Conservation (phyloP, 2,113 vertebrate species). For the Larimichthys crocea region DNA sequence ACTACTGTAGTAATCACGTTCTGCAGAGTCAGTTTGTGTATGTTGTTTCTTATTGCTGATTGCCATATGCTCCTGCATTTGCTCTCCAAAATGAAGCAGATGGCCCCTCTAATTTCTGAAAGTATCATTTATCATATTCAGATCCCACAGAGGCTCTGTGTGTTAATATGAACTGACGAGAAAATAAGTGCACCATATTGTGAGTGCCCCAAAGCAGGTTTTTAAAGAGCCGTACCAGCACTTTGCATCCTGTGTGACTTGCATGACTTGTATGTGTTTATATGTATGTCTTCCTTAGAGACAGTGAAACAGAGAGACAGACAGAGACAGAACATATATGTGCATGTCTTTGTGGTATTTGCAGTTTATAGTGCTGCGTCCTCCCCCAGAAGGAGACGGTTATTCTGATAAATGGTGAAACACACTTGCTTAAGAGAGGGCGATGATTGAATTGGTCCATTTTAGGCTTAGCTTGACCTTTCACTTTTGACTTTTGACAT, state of each 20-base stretch:
- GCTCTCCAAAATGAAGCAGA: slow-evolving; percentile 64
- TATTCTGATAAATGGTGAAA: slow-evolving; percentile 47
- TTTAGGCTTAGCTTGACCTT: slow-evolving; percentile 39
- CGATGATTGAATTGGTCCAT: slow-evolving; percentile 29
- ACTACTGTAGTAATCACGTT: not conserved
- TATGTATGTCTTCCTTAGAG: not conserved
- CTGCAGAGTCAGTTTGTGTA: slow-evolving; percentile 24
- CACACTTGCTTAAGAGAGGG: slow-evolving; percentile 26
- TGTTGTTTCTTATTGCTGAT: slow-evolving; percentile 32
- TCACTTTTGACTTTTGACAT: slow-evolving; percentile 28
- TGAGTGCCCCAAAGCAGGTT: slow-evolving; percentile 15
- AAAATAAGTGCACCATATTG: slow-evolving; percentile 56
- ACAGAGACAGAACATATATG: not conserved
- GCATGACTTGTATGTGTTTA: slow-evolving; percentile 11
- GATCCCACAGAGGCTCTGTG: slow-evolving; percentile 47
- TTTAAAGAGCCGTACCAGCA: slow-evolving; percentile 43
- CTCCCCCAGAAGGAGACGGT: slow-evolving; percentile 32
- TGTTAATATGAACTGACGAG: slow-evolving; percentile 63
- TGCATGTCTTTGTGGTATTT: not conserved
- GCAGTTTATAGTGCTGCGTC: not conserved
- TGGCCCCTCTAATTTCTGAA: slow-evolving; percentile 67
- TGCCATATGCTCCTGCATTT: slow-evolving; percentile 51
- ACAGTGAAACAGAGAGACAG: not conserved
- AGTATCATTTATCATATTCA: slow-evolving; percentile 70
- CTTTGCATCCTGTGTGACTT: slow-evolving; percentile 32